Percentiles rank a stretch among this genome's conserved stretches.
These are phyloP conservation scores for Drosophila guanche DNA, from an alignment of 1,140 invertebrate genomes.

Conservation along the genomic window DNA sequence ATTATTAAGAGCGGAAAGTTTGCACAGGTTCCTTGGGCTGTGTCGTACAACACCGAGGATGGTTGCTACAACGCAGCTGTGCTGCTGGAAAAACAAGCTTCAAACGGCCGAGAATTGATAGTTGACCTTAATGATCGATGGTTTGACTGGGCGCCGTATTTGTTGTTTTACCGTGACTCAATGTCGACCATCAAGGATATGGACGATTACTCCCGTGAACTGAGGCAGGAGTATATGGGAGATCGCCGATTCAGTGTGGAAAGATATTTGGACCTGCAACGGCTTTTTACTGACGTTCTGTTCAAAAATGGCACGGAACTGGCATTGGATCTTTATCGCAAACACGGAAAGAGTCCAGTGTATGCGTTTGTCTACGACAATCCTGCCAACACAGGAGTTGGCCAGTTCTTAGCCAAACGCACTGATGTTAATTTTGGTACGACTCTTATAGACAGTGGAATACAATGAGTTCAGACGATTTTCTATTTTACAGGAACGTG, in stretches of 20 bases:
- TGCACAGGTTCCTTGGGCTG: conserved; percentile 85
- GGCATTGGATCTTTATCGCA: conserved; percentile 41
- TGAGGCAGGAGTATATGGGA: conserved; percentile 46
- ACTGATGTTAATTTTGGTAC: conserved; percentile 54
- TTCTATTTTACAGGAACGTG: conserved; percentile 44
- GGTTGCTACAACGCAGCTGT: conserved; percentile 85
- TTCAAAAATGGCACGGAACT: conserved; percentile 52
- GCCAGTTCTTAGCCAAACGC: conserved; percentile 21
- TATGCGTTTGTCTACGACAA: conserved; percentile 66
- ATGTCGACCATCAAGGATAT: conserved; percentile 19
- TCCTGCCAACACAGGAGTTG: conserved; percentile 38
- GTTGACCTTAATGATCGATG: conserved; percentile 48
- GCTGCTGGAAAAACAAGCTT: conserved; percentile 26
- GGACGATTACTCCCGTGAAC: conserved; percentile 33
- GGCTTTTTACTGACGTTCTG: conserved; percentile 58
- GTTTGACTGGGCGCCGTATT: conserved; percentile 52
- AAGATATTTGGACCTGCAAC: conserved; percentile 50
- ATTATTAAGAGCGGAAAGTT: conserved; percentile 84
- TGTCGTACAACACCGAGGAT: conserved; percentile 84
- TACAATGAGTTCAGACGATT: not conserved
- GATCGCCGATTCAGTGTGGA: conserved; percentile 43
- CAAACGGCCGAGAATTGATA: conserved; percentile 18
- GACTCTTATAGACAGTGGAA: not conserved
- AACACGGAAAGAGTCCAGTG: conserved; percentile 33
- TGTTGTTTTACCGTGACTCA: conserved; percentile 47